Percentiles rank a stretch among this genome's conserved stretches.
Evolutionary conservation across 2,888 invertebrate species (phyloP).

Genomic region (Chouioia cunea): DNA sequence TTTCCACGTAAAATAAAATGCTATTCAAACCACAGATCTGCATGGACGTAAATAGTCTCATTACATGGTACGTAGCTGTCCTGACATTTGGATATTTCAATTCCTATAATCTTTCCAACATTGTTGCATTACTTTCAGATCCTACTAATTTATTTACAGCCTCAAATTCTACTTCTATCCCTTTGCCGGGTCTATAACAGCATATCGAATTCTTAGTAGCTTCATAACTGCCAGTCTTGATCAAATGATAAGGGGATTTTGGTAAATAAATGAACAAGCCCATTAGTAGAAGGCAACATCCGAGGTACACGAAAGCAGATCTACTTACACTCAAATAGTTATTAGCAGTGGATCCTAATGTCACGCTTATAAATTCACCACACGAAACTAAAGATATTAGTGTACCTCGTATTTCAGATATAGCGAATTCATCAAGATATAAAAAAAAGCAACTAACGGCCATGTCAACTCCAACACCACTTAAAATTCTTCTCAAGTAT

Average conservation of each 20-base stretch:
- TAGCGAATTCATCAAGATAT: slow-evolving; percentile 58
- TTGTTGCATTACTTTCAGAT: not conserved
- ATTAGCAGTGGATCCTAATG: slow-evolving; percentile 58
- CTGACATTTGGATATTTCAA: slow-evolving; percentile 36
- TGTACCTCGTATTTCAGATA: slow-evolving; percentile 58
- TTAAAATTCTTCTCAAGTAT: slow-evolving; percentile 48
- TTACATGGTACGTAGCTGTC: slow-evolving; percentile 53
- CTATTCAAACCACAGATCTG: slow-evolving; percentile 58
- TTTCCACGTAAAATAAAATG: slow-evolving; percentile 60
- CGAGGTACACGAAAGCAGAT: slow-evolving; percentile 55
- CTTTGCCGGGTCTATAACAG: slow-evolving; percentile 3
- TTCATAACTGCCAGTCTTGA: not conserved
- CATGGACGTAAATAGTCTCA: slow-evolving; percentile 54
- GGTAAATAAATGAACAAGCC: slow-evolving; percentile 57
- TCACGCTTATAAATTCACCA: slow-evolving; percentile 55
- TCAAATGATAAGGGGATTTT: slow-evolving; percentile 57
- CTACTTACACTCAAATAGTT: slow-evolving; percentile 53
- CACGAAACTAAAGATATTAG: slow-evolving; percentile 56
- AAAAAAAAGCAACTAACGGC: slow-evolving; percentile 54
- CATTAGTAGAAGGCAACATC: slow-evolving; percentile 52
- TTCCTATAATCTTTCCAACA: not conserved
- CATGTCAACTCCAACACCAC: slow-evolving; percentile 54
- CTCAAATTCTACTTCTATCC: slow-evolving; percentile 1
- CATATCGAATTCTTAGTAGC: not conserved
- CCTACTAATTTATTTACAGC: slow-evolving; percentile 5